Evolutionary conservation across 2,888 invertebrate genomes (phyloP).

Genomic region (Malachius bipustulatus): DNA sequence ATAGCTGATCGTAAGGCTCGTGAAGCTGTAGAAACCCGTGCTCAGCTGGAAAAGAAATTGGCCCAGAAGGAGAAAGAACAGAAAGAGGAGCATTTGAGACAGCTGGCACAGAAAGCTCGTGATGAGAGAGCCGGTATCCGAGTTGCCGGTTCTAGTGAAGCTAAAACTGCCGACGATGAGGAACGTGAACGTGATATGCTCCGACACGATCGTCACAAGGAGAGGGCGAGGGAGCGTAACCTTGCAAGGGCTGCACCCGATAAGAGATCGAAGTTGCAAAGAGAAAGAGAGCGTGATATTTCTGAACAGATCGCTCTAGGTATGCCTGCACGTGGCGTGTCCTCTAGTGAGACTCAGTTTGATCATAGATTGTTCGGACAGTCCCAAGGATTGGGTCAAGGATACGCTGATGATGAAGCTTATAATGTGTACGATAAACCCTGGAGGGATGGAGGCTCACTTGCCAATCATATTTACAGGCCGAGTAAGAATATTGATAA

Average conservation of each 20-base stretch:
- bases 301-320: slow-evolving; percentile 98
- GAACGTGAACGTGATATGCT: slow-evolving; percentile 75
- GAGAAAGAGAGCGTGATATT: slow-evolving; percentile 90
- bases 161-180: slow-evolving; percentile 43
- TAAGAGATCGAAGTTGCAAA: slow-evolving; percentile 76
- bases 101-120: slow-evolving; percentile 88
- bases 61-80: slow-evolving; percentile 98
- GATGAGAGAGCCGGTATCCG: slow-evolving; percentile 85
- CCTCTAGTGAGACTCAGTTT: slow-evolving; percentile 72
- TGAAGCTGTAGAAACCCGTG: slow-evolving; percentile 93
- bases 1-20: slow-evolving; percentile 94
- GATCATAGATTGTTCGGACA: slow-evolving; percentile 95
- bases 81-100: slow-evolving; percentile 87
- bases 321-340: slow-evolving; percentile 68
- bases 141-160: slow-evolving; percentile 25
- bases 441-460: slow-evolving; percentile 81
- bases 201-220: slow-evolving; percentile 79
- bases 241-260: slow-evolving; percentile 89
- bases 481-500: slow-evolving; percentile 79
- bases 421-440: slow-evolving; percentile 98
- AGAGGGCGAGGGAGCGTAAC: slow-evolving; percentile 86
- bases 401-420: slow-evolving; percentile 92
- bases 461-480: slow-evolving; percentile 82
- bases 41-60: slow-evolving; percentile 88
- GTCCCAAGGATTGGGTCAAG: slow-evolving; percentile 73